A percentile compares a stretch with the other conserved stretches of the same genome.
These are phyloP conservation scores for Solenopsis invicta DNA, from an alignment of 1,140 invertebrate genomes.

Conservation along the genomic window DNA sequence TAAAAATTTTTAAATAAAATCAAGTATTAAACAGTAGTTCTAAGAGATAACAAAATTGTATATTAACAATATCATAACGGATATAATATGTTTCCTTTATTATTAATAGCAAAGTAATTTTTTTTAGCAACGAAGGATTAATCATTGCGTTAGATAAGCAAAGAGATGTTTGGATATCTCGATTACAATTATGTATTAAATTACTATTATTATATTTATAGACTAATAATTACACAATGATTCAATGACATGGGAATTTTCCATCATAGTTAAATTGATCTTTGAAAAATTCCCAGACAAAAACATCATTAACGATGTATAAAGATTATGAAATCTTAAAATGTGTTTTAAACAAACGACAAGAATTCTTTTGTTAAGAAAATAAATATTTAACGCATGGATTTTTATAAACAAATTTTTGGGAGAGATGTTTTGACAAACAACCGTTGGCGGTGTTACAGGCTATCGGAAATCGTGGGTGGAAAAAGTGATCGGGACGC, in stretches of 20 bases:
- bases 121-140: neutral
- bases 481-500: constrained; percentile 47
- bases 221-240: constrained; percentile 7
- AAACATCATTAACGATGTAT: neutral
- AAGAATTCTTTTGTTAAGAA: constrained; percentile 1
- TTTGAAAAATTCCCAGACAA: neutral
- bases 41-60: neutral
- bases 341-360: neutral
- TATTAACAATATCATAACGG: neutral
- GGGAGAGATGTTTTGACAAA: constrained; percentile 9
- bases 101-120: neutral
- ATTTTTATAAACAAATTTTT: neutral
- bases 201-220: constrained; percentile 15
- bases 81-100: neutral
- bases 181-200: neutral
- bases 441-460: neutral
- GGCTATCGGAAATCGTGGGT: constrained; percentile 53
- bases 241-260: constrained; percentile 16
- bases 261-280: neutral
- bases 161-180: constrained; percentile 22
- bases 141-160: neutral
- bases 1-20: constrained; percentile 8
- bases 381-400: neutral
- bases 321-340: neutral
- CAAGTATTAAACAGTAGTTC: neutral